Evolutionary conservation across 2,113 vertebrate genomes (phyloP).

Genomic region (Penelope pileata): DNA sequence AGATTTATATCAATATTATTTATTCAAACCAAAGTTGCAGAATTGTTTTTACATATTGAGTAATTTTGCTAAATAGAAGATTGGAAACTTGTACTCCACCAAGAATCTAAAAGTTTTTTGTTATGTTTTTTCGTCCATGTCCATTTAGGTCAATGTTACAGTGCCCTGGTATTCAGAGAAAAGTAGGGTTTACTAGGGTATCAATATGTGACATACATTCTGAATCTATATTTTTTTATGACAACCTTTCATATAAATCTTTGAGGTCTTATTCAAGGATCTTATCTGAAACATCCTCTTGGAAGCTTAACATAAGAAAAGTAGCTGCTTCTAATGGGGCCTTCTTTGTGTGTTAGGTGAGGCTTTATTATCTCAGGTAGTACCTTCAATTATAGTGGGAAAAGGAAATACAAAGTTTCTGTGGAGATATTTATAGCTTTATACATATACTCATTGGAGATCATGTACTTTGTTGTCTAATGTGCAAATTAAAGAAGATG

Average conservation of each 20-base stretch:
- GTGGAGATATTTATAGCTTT: not conserved
- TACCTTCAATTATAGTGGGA: not conserved
- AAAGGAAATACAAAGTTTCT: not conserved
- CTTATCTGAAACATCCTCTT: not conserved
- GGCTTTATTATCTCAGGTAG: not conserved
- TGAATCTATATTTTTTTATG: not conserved
- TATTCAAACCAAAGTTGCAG: not conserved
- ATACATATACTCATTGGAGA: not conserved
- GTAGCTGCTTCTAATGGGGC: not conserved
- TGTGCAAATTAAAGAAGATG: not conserved
- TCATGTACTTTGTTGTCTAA: not conserved
- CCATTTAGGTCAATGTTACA: not conserved
- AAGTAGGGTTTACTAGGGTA: not conserved
- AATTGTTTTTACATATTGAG: not conserved
- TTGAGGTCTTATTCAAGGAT: not conserved
- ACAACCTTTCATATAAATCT: not conserved
- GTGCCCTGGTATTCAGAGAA: not conserved
- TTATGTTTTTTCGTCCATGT: not conserved
- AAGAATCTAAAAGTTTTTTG: not conserved
- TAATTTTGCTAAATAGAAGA: not conserved
- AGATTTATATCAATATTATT: not conserved
- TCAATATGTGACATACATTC: not conserved
- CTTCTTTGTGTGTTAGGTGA: not conserved
- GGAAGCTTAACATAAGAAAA: not conserved
- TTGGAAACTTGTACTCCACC: not conserved